These are phyloP conservation scores for Pseudocheirus occidentalis DNA, from an alignment of 2,797 vertebrate species.

Conservation along the genomic window DNA sequence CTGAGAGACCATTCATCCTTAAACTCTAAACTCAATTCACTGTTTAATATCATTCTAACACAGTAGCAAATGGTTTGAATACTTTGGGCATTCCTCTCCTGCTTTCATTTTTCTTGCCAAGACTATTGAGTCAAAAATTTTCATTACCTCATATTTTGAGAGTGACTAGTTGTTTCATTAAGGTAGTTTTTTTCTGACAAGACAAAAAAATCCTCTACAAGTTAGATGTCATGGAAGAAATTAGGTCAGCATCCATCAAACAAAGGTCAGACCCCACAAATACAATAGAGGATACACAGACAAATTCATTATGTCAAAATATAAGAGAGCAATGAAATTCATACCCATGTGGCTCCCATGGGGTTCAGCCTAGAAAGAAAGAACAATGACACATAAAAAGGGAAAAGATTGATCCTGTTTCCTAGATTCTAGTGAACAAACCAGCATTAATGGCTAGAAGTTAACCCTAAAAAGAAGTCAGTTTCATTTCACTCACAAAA, in stretches of 20 bases:
- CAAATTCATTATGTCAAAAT: conserved; percentile 62
- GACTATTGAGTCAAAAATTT: conserved; percentile 39
- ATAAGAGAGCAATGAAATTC: conserved; percentile 22
- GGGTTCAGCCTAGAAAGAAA: conserved; percentile 25
- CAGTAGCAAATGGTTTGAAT: background rate
- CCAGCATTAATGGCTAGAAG: conserved; percentile 54
- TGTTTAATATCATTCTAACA: background rate
- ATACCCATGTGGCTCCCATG: conserved; percentile 50
- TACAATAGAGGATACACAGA: conserved; percentile 16
- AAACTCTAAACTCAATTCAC: background rate
- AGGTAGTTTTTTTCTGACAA: conserved; percentile 56
- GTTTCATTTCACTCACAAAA: background rate
- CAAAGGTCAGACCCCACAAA: conserved; percentile 62
- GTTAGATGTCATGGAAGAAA: conserved; percentile 71
- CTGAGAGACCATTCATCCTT: background rate
- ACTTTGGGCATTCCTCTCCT: conserved; percentile 42
- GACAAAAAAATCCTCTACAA: conserved; percentile 65
- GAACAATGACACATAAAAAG: conserved; percentile 43
- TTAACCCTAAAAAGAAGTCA: conserved; percentile 32
- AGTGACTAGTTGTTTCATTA: conserved; percentile 78
- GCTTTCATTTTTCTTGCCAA: conserved; percentile 25
- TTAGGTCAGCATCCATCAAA: conserved; percentile 73
- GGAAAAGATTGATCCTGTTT: conserved; percentile 51
- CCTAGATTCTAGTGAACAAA: conserved; percentile 65
- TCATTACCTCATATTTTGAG: conserved; percentile 66